Conservation (phyloP, 2,797 vertebrate genomes). For the Acipenser oxyrinchus region DNA sequence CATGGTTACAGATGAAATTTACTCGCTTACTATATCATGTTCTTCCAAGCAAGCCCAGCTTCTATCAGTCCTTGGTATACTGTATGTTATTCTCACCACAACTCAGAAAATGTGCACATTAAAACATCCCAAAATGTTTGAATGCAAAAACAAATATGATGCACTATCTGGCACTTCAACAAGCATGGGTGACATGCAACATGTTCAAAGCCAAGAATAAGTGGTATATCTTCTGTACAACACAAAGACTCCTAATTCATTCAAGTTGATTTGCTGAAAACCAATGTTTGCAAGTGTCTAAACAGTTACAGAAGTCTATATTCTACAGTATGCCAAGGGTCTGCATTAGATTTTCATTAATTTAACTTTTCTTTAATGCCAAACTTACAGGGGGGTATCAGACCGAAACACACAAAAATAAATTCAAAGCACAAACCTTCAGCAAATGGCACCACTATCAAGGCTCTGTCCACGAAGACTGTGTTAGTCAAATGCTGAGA, state of each 20-base stretch:
- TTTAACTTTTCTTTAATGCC: slow-evolving; percentile 26
- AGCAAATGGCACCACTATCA: slow-evolving; percentile 97
- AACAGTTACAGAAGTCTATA: not conserved
- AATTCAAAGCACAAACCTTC: slow-evolving; percentile 86
- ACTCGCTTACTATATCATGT: not conserved
- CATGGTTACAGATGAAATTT: slow-evolving; percentile 50
- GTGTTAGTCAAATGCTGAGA: slow-evolving; percentile 99
- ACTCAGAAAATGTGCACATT: not conserved
- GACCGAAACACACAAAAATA: slow-evolving; percentile 1
- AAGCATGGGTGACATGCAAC: slow-evolving; percentile 1
- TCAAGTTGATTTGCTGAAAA: not conserved
- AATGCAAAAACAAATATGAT: not conserved
- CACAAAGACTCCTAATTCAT: not conserved
- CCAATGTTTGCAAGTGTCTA: not conserved
- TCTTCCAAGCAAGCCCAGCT: not conserved
- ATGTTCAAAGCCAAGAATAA: not conserved
- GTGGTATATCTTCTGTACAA: not conserved
- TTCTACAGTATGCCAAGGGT: slow-evolving; percentile 64
- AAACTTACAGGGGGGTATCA: slow-evolving; percentile 8
- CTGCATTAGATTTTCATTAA: slow-evolving; percentile 31
- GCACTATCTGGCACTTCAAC: not conserved
- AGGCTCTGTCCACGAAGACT: slow-evolving; percentile 97
- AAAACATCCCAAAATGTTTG: not conserved
- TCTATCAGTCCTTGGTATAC: not conserved
- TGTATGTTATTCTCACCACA: not conserved